These are phyloP conservation scores for Morelia viridis DNA, from an alignment of 2,797 vertebrate species.

Conservation along the genomic window DNA sequence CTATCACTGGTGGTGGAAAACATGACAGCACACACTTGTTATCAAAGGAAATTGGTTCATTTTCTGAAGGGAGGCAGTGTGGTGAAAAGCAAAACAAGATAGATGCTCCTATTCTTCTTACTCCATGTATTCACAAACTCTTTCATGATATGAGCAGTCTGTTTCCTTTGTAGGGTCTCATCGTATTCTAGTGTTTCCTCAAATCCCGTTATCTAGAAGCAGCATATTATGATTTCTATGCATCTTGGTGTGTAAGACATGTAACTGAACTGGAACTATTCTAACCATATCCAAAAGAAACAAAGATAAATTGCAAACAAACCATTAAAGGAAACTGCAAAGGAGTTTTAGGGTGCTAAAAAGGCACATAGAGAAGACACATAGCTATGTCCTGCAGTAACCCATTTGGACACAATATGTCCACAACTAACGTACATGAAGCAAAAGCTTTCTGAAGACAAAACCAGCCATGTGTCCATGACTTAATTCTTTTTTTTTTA, in stretches of 20 bases:
- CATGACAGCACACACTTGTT: not conserved
- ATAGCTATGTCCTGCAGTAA: not conserved
- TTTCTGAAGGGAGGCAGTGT: conserved; percentile 14
- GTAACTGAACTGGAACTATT: not conserved
- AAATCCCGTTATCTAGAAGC: not conserved
- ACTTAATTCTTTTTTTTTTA: conserved; percentile 15
- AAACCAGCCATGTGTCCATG: not conserved
- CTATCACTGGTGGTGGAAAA: not conserved
- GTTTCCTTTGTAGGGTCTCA: not conserved
- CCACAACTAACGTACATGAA: not conserved
- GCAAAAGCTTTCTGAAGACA: not conserved
- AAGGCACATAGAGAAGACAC: not conserved
- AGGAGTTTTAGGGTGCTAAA: not conserved
- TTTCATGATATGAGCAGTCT: not conserved
- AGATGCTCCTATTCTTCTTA: not conserved
- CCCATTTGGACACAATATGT: not conserved
- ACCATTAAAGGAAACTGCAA: not conserved
- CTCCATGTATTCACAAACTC: not conserved
- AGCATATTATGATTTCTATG: not conserved
- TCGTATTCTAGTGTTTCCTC: not conserved
- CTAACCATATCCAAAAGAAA: not conserved
- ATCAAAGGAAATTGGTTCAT: conserved; percentile 16
- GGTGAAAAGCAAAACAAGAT: not conserved
- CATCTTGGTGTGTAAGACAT: not conserved
- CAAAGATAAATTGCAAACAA: not conserved